Evolutionary conservation across 2,888 invertebrate species (phyloP), one percentile per base, ranked within the genome.

Genomic region (Apamea crenata): DNA sequence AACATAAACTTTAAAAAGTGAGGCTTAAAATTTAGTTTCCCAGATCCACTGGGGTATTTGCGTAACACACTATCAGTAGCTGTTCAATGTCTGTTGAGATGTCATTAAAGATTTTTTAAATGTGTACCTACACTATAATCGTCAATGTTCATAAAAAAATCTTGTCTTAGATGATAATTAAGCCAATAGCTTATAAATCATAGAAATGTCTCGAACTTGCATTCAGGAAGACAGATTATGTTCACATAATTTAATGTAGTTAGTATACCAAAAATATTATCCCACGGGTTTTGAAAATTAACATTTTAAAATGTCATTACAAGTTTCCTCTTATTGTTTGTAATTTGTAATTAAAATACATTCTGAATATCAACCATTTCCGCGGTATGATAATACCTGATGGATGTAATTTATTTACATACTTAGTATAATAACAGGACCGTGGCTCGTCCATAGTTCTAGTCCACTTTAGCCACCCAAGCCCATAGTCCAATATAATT

Each of bases 291-390:
- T 65, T 44, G 2, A n/a, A 56, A 77, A 84, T 77, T 81, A 81
- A 65, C 74, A 84, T 72, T 74, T 74, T 47, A 74, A 74, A 78
- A 67, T 81, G 77, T 84, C 84, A 32, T 77, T 47, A 47, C 14
- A 80, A 44, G 76, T 44, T 81, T 77, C 84, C 84, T 84, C 63
- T 32, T 83, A 84, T 84, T 84, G 84, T 84, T 66, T 53, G 50
- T 77, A 72, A 80, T 83, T 72, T 71, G 61, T 83, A 76, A 81
- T 84, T 84, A 84, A 84, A 74, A 77, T 36, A 36, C 63, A 80
- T 80, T 80, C 36, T 73, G 66, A 61, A 63, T 80, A 63, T 71
- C 56, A 70, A 80, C 44, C 10, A 74, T 74, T 83, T 83, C 82
- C 82, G 82, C 32, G 50, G n/a, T 56, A 59, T n/a, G 10, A n/a